Conservation (phyloP, 2,113 vertebrate species). For the Misgurnus mizolepis region DNA sequence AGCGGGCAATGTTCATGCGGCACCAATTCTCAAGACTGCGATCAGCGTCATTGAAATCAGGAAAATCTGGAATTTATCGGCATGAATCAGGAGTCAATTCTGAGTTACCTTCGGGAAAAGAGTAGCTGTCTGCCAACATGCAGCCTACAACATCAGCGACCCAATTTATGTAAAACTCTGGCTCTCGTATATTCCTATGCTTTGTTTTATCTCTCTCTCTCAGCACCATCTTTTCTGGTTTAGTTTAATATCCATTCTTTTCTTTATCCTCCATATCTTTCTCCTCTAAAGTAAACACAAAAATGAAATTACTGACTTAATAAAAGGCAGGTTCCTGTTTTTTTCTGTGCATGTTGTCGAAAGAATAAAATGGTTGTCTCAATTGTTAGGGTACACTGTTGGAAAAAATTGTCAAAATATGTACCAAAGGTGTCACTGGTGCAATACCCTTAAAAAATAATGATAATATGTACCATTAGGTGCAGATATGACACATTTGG, state of each 20-base stretch:
- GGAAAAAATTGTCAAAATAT: too few relatives aligned
- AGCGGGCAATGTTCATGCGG: neutral
- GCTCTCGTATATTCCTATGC: neutral
- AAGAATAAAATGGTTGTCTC: too few relatives aligned
- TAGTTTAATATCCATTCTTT: neutral
- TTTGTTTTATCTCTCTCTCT: neutral
- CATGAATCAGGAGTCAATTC: slow-evolving; percentile 27
- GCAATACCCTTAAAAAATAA: too few relatives aligned
- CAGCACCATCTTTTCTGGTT: neutral
- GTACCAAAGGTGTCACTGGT: too few relatives aligned
- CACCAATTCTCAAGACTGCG: neutral
- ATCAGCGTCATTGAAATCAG: slow-evolving; percentile 4
- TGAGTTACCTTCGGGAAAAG: slow-evolving; percentile 13
- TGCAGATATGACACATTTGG: too few relatives aligned
- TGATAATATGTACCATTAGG: too few relatives aligned
- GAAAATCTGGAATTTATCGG: slow-evolving; percentile 35
- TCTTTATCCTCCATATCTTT: neutral
- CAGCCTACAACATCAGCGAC: neutral
- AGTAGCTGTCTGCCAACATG: slow-evolving; percentile 18
- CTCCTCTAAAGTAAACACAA: neutral
- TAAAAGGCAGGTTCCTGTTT: too few relatives aligned
- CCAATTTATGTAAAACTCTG: neutral
- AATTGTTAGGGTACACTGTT: too few relatives aligned
- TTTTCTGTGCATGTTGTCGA: too few relatives aligned
- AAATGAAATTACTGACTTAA: neutral